phyloP scores from a whole-genome alignment of 35 echinoderm and acorn worm genomes.

The Apostichopus californicus region DNA sequence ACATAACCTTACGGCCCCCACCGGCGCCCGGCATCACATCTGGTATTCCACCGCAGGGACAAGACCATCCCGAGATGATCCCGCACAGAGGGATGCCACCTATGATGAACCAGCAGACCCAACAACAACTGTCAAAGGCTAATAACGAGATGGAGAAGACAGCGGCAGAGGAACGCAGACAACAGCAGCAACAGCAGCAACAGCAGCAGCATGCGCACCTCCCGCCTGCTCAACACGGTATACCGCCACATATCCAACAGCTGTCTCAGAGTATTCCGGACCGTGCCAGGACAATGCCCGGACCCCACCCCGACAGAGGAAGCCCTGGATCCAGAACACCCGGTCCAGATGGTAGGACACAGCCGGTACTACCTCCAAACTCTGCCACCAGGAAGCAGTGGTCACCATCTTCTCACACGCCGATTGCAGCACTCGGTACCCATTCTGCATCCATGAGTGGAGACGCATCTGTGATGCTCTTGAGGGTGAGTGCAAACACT shows the following conservation, averaged over 20 bases:
- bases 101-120: slow-evolving; percentile 57
- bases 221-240: slow-evolving; percentile 45
- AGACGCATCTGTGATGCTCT: slow-evolving; percentile 70
- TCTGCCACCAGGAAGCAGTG: slow-evolving; percentile 38
- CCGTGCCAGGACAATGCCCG: slow-evolving; percentile 43
- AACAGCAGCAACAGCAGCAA: slow-evolving; percentile 35
- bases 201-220: slow-evolving; percentile 28
- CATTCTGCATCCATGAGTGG: slow-evolving; percentile 64
- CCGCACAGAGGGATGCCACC: slow-evolving; percentile 72
- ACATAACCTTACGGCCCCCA: slow-evolving; percentile 61
- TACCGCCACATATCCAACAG: slow-evolving; percentile 65
- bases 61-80: slow-evolving; percentile 47
- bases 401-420: slow-evolving; percentile 68
- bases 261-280: slow-evolving; percentile 30
- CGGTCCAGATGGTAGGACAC: slow-evolving; percentile 35
- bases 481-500: slow-evolving; percentile 60
- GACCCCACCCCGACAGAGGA: slow-evolving; percentile 54
- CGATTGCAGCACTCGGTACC: slow-evolving; percentile 30
- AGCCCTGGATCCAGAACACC: slow-evolving; percentile 46
- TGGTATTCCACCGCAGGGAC: slow-evolving; percentile 73
- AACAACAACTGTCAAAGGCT: slow-evolving; percentile 33
- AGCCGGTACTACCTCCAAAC: background rate
- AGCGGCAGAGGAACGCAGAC: slow-evolving; percentile 41
- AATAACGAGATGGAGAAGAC: slow-evolving; percentile 45
- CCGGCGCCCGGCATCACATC: slow-evolving; percentile 81